These are phyloP conservation scores for Sipha maydis DNA, from an alignment of 2,888 invertebrate genomes.

Conservation along the genomic window DNA sequence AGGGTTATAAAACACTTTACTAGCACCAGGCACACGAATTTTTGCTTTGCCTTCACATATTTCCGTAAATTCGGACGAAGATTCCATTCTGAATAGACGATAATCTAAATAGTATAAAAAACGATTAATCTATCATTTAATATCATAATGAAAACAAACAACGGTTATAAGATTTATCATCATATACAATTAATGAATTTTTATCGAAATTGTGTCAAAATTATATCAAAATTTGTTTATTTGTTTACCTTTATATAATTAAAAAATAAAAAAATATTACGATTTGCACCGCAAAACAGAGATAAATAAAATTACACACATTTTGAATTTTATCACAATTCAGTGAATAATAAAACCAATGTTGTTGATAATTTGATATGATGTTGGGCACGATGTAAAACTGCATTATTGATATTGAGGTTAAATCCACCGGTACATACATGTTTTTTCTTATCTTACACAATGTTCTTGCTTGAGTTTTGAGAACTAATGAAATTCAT, in stretches of 20 bases:
- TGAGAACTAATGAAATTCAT: neutral
- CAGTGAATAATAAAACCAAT: neutral
- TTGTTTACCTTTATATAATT: neutral
- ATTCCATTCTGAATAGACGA: slow-evolving; percentile 2
- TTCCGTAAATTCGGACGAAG: slow-evolving; percentile 24
- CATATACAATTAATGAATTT: neutral
- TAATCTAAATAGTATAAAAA: slow-evolving; percentile 1
- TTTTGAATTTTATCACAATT: neutral
- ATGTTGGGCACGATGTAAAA: neutral
- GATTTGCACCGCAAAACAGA: neutral
- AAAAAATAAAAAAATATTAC: neutral
- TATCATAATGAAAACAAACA: neutral
- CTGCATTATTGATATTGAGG: slow-evolving; percentile 16
- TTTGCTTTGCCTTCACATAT: slow-evolving; percentile 54
- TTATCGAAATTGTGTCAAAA: too few relatives aligned
- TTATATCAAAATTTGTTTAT: too few relatives aligned
- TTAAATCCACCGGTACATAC: slow-evolving; percentile 44
- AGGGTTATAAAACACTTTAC: slow-evolving; percentile 89
- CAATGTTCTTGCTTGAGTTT: neutral
- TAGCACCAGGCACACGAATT: slow-evolving; percentile 38
- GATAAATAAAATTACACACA: neutral
- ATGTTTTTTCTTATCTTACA: slow-evolving; percentile 23
- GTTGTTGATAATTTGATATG: slow-evolving; percentile 1
- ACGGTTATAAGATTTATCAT: neutral
- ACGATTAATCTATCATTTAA: neutral